phyloP scores from a whole-genome alignment of 1,140 invertebrate genomes.

The Zaprionus ornatus region DNA sequence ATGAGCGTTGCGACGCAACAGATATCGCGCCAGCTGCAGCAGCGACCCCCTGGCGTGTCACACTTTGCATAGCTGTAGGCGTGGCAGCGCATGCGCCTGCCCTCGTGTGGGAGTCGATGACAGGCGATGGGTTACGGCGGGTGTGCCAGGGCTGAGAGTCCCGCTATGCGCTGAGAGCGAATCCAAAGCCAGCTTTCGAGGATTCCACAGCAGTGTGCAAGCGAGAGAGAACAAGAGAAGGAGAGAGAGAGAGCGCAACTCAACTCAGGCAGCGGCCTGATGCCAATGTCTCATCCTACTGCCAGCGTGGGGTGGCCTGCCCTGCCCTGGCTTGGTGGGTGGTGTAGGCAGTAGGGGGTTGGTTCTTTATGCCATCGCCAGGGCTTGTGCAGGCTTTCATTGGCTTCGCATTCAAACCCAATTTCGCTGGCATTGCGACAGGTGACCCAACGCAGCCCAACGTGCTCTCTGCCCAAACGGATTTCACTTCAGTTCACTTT shows the following conservation, averaged over 20 bases:
- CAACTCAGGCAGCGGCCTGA: slow-evolving; percentile 5
- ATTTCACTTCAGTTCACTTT: slow-evolving; percentile 58
- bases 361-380: slow-evolving; percentile 5
- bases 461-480: slow-evolving; percentile 15
- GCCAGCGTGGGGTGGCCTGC: background rate
- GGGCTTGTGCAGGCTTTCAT: slow-evolving; percentile 59
- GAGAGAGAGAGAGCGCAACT: background rate
- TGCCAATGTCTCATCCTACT: slow-evolving; percentile 36
- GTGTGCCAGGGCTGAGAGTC: slow-evolving; percentile 50
- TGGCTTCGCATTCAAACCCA: slow-evolving; percentile 72
- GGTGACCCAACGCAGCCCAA: slow-evolving; percentile 53
- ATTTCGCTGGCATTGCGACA: slow-evolving; percentile 75
- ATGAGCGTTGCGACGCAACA: slow-evolving; percentile 63
- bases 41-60: slow-evolving; percentile 25
- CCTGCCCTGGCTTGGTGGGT: slow-evolving; percentile 8
- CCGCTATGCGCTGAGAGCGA: slow-evolving; percentile 58
- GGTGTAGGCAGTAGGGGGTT: slow-evolving; percentile 1
- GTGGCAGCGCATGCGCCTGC: slow-evolving; percentile 73
- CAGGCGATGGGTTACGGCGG: background rate
- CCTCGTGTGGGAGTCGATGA: slow-evolving; percentile 40
- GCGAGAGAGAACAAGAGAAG: slow-evolving; percentile 26
- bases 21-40: slow-evolving; percentile 42
- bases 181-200: slow-evolving; percentile 51
- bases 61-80: slow-evolving; percentile 48
- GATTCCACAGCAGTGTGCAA: slow-evolving; percentile 74